phyloP scores from a whole-genome alignment of 1,140 invertebrate genomes.

The Atta cephalotes region DNA sequence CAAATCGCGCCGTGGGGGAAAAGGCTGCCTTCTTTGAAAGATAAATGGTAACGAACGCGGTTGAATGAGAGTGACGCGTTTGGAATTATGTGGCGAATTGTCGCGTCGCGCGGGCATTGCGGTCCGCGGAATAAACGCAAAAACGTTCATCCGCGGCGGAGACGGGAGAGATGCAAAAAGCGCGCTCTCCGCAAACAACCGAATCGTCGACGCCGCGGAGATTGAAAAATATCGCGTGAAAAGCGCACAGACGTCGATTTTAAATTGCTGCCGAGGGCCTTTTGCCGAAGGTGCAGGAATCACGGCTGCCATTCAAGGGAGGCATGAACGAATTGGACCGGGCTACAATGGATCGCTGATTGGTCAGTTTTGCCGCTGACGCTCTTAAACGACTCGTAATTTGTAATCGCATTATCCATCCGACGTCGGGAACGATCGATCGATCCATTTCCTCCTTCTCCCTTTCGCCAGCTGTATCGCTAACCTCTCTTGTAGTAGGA shows the following conservation, averaged over 20 bases:
- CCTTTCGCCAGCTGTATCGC: background rate
- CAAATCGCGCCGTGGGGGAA: slow-evolving; percentile 56
- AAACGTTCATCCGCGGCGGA: background rate
- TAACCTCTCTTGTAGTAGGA: background rate
- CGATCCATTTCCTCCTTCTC: slow-evolving; percentile 34
- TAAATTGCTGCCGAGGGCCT: slow-evolving; percentile 42
- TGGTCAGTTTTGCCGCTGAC: slow-evolving; percentile 79
- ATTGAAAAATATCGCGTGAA: slow-evolving; percentile 56
- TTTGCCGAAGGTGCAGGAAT: slow-evolving; percentile 64
- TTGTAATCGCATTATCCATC: slow-evolving; percentile 76
- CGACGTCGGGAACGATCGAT: slow-evolving; percentile 54
- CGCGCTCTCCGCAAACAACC: slow-evolving; percentile 27
- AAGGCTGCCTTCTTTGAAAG: slow-evolving; percentile 67
- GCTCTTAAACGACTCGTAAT: slow-evolving; percentile 77
- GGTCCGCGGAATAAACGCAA: slow-evolving; percentile 60
- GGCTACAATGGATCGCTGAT: slow-evolving; percentile 80
- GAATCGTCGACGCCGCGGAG: slow-evolving; percentile 20
- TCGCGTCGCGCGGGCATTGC: slow-evolving; percentile 53
- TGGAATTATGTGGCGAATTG: slow-evolving; percentile 27
- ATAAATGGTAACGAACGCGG: slow-evolving; percentile 45
- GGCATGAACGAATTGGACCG: slow-evolving; percentile 60
- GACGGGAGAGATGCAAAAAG: background rate
- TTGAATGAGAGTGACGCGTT: slow-evolving; percentile 51
- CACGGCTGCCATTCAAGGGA: slow-evolving; percentile 61
- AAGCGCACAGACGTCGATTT: slow-evolving; percentile 60